Conservation (phyloP, 1,140 invertebrate genomes). For the Scylla paramamosain region DNA sequence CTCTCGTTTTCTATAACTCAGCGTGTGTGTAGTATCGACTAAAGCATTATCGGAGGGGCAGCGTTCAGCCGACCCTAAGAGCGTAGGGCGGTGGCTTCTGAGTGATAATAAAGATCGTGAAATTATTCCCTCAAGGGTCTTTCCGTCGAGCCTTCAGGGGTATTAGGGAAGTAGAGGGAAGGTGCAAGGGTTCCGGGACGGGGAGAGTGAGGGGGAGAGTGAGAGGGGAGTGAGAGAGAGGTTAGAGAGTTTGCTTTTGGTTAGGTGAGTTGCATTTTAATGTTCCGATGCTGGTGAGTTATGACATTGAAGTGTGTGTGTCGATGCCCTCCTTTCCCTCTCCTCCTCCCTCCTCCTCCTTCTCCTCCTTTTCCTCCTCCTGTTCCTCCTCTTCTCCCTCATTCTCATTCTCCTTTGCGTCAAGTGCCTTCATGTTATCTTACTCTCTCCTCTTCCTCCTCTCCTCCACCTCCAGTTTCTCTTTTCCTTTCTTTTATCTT, state of each 20-base stretch:
- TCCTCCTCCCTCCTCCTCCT: background rate
- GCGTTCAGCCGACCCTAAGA: background rate
- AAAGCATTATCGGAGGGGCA: conserved; percentile 4
- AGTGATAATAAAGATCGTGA: background rate
- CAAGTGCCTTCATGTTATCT: background rate
- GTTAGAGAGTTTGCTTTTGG: background rate
- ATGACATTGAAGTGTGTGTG: background rate
- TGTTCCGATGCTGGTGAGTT: background rate
- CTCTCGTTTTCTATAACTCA: no score
- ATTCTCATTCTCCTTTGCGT: background rate
- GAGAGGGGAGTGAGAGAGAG: background rate
- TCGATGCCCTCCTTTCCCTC: background rate
- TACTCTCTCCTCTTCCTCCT: no score
- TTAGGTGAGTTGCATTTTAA: background rate
- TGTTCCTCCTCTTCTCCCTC: background rate
- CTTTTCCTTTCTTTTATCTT: background rate
- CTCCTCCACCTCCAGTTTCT: background rate
- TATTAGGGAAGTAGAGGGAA: background rate
- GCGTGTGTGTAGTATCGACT: conserved; percentile 12
- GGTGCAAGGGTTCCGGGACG: background rate
- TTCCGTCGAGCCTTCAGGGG: background rate
- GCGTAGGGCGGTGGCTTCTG: background rate
- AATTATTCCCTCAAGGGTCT: conserved; percentile 13
- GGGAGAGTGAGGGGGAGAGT: background rate
- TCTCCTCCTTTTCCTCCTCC: background rate